Conservation (phyloP, 2,888 invertebrate genomes). For the Amorpha juglandis region DNA sequence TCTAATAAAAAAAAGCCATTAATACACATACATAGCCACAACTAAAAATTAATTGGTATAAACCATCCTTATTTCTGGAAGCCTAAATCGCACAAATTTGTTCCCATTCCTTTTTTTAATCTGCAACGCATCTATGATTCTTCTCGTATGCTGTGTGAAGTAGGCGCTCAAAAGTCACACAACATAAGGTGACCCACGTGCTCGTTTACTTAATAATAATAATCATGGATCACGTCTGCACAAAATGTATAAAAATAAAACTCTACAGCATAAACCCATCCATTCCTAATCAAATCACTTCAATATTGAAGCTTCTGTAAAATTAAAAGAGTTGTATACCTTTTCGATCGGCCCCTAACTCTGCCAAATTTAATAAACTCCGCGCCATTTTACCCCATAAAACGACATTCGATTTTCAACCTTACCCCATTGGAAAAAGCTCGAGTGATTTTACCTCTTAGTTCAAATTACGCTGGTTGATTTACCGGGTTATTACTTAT, state of each 20-base stretch:
- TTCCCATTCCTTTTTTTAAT: no score
- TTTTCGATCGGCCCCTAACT: conserved; percentile 26
- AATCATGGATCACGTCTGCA: no score
- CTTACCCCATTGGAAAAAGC: neutral
- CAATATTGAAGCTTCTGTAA: conserved; percentile 61
- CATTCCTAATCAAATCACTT: conserved; percentile 62
- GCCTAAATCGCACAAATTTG: no score
- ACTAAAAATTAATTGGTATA: no score
- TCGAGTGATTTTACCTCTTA: neutral
- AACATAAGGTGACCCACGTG: no score
- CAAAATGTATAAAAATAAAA: neutral
- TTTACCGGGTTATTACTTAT: neutral
- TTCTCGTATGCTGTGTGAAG: no score
- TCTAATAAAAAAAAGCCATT: no score
- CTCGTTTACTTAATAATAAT: no score
- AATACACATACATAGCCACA: no score
- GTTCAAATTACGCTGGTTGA: neutral
- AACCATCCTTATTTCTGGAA: no score
- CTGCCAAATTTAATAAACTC: conserved; percentile 27
- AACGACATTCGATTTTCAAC: neutral
- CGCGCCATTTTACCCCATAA: conserved; percentile 1
- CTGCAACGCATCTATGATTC: no score
- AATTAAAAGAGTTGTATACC: conserved; percentile 72
- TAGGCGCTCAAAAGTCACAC: no score
- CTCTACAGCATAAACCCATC: conserved; percentile 41